These are phyloP conservation scores for Henricia sp. DNA, from an alignment of 53 echinoderm and acorn worm species.

Conservation along the genomic window DNA sequence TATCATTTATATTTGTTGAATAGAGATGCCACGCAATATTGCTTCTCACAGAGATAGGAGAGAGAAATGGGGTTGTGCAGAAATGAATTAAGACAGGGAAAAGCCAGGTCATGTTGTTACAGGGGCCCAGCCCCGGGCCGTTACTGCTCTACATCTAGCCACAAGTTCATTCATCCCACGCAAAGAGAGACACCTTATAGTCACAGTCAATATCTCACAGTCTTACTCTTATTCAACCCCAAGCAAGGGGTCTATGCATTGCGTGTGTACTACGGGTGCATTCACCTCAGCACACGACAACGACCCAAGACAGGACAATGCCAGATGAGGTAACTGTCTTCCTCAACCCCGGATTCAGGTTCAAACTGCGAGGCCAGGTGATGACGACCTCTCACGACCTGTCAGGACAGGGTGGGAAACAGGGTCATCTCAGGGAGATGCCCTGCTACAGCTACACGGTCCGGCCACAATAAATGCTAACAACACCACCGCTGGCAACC, in stretches of 20 bases:
- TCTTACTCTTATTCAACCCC: neutral
- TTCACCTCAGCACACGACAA: constrained; percentile 25
- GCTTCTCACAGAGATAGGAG: neutral
- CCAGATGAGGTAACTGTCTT: constrained; percentile 48
- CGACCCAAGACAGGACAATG: constrained; percentile 21
- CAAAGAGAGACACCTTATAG: neutral
- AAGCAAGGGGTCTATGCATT: neutral
- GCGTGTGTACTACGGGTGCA: constrained; percentile 1
- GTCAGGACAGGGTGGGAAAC: constrained; percentile 1
- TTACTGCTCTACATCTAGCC: constrained; percentile 41
- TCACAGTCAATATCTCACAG: neutral
- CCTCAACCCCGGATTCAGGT: constrained; percentile 5
- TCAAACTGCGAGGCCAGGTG: constrained; percentile 18
- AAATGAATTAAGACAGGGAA: neutral
- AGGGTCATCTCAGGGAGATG: constrained; percentile 21
- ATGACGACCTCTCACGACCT: constrained; percentile 37
- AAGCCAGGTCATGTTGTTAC: constrained; percentile 63
- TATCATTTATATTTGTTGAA: constrained; percentile 42
- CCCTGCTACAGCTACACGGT: too few relatives aligned
- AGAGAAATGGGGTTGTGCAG: neutral
- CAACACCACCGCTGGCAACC: constrained; percentile 30
- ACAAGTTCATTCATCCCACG: constrained; percentile 54
- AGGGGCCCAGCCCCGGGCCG: constrained; percentile 51
- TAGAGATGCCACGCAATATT: constrained; percentile 30
- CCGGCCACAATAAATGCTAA: constrained; percentile 21